Evolutionary conservation across 1,140 invertebrate species (phyloP), one percentile per base, ranked within the genome.

Genomic region (Thrips palmi): DNA sequence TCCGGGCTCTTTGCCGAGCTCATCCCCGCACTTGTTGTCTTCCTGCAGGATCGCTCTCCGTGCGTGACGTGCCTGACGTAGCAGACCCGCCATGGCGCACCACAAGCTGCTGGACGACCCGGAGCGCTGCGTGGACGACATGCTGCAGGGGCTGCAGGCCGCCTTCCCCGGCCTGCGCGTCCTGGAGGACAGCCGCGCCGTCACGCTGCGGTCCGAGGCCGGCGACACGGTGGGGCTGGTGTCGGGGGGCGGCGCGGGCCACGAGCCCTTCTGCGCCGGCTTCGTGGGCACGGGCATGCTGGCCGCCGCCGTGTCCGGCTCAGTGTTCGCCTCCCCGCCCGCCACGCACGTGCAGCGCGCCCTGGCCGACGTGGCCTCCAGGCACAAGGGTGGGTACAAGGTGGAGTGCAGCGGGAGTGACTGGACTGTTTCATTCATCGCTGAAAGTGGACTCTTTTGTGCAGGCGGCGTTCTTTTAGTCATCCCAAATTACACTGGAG

Each of bases 401-500:
- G 17, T 31, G 5, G 7, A 7, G 14, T 12, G 14, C 29, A 31
- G 12, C 12, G 14, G 5, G 17, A 12, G 17, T 12, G 17, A 5
- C 6, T 12, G 17, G n/a, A 40, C 37, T 39, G 34, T 35, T 25
- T 25, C 11, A 18, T 12, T 37, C 31, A 7, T 28, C 5, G 20
- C 37, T 37, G 28, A 24, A 40, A 39, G 33, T 35, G 7, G 19
- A 11, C 30, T 37, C 31, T 33, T 37, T 21, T 40, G 40, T 31
- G 17, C 24, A 48, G 47, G 45, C 42, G 83, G 80, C 19, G 67
- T 76, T 32, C 48, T 88, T 3, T 63, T 85, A 0, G 59, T 86
- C 12, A 67, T 85, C 5, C 74, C 76, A 7, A 91, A 89, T 60
- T 89, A 91, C 52, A 89, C 85, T 4, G 84, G 84, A 0, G 85